Conservation (phyloP, 2,888 invertebrate genomes). For the Rhamphomyia laevipes region DNA sequence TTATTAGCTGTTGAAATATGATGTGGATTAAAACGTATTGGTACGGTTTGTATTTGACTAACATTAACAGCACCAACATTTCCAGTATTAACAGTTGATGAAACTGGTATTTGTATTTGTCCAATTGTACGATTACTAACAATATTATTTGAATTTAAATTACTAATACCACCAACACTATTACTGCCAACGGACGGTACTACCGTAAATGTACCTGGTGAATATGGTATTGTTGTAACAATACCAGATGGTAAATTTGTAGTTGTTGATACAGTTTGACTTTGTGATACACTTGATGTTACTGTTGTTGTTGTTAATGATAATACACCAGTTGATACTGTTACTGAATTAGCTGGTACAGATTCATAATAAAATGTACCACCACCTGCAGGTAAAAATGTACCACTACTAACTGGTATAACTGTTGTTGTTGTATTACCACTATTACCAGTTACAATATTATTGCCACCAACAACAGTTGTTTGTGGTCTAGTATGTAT, state of each 20-base stretch:
- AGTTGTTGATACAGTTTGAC: slow-evolving; percentile 18
- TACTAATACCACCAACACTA: background rate
- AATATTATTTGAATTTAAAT: background rate
- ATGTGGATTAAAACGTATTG: slow-evolving; percentile 27
- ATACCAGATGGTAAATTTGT: slow-evolving; percentile 17
- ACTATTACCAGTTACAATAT: slow-evolving; percentile 15
- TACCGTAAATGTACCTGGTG: slow-evolving; percentile 33
- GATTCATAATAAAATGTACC: slow-evolving; percentile 36
- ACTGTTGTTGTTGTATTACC: slow-evolving; percentile 19
- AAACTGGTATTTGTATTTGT: slow-evolving; percentile 28
- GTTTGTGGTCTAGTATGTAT: slow-evolving; percentile 22
- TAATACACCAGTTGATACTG: slow-evolving; percentile 32
- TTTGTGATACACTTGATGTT: slow-evolving; percentile 27
- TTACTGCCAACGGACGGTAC: slow-evolving; percentile 29
- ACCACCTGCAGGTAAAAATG: slow-evolving; percentile 26
- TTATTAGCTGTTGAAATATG: slow-evolving; percentile 15
- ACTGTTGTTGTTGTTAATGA: slow-evolving; percentile 34
- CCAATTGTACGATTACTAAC: slow-evolving; percentile 23
- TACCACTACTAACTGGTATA: slow-evolving; percentile 17
- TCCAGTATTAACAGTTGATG: slow-evolving; percentile 9
- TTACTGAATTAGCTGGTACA: slow-evolving; percentile 29
- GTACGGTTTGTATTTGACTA: slow-evolving; percentile 26
- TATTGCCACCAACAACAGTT: slow-evolving; percentile 11
- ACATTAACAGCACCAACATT: slow-evolving; percentile 13
- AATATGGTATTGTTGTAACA: slow-evolving; percentile 30